These are phyloP conservation scores for Molorchus minor DNA, from an alignment of 2,888 invertebrate species.

Conservation along the genomic window DNA sequence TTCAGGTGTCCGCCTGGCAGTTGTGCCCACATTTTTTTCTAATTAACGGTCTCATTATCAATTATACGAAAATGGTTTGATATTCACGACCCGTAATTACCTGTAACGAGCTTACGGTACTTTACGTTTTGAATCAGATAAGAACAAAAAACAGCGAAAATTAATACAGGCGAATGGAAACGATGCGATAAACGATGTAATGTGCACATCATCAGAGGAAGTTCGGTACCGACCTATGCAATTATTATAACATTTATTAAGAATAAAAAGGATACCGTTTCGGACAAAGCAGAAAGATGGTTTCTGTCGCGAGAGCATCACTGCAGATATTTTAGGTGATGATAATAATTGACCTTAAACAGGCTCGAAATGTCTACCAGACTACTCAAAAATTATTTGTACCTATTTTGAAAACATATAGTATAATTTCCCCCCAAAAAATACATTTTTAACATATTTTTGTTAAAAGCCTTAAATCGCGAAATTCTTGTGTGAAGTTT, in stretches of 20 bases:
- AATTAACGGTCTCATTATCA: no score
- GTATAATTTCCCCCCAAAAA: no score
- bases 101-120: no score
- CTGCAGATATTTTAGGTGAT: not conserved
- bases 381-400: not conserved
- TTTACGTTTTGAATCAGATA: constrained; percentile 12
- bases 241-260: constrained; percentile 28
- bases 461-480: no score
- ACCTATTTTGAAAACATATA: no score
- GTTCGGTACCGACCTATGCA: constrained; percentile 23
- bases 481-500: no score
- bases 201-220: constrained; percentile 17
- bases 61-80: no score
- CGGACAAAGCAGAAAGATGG: constrained; percentile 8
- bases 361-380: not conserved
- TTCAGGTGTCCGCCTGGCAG: no score
- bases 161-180: constrained; percentile 14
- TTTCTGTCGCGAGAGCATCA: not conserved
- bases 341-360: no score
- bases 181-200: constrained; percentile 31
- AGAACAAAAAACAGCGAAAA: constrained; percentile 18
- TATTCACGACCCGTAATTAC: no score
- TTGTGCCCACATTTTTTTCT: no score
- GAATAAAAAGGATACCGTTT: constrained; percentile 17
- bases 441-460: no score